Evolutionary conservation across 1,140 invertebrate species (phyloP).

Genomic region (Agrypnia vestita): DNA sequence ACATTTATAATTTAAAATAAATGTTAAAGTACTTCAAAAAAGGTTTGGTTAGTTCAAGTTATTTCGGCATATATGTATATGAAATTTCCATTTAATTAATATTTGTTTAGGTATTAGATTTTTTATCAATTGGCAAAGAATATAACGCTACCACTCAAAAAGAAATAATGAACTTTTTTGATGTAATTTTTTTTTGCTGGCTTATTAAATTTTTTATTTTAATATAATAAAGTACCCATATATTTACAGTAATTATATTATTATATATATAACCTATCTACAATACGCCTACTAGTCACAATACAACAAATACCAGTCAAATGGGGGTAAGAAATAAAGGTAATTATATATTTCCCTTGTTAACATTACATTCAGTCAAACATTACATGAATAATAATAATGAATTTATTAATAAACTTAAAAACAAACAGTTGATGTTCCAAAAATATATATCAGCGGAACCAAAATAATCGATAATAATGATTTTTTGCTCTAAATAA

Average conservation of each 20-base stretch:
- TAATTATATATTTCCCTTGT: not conserved
- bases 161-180: not conserved
- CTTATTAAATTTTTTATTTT: not conserved
- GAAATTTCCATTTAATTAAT: too few relatives aligned
- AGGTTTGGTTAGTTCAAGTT: too few relatives aligned
- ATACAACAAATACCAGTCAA: slow-evolving; percentile 21
- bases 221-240: slow-evolving; percentile 6
- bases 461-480: too few relatives aligned
- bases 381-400: slow-evolving; percentile 9
- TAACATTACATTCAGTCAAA: slow-evolving; percentile 27
- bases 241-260: slow-evolving; percentile 6
- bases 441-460: too few relatives aligned
- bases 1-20: too few relatives aligned
- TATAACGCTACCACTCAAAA: not conserved
- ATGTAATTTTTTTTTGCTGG: slow-evolving; percentile 1
- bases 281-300: not conserved
- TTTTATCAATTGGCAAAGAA: slow-evolving; percentile 6
- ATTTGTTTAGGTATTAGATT: not conserved
- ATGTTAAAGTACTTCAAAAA: too few relatives aligned
- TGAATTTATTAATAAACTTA: not conserved
- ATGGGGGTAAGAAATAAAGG: not conserved
- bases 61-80: too few relatives aligned
- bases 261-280: not conserved
- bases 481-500: too few relatives aligned
- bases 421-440: too few relatives aligned